Evolutionary conservation across 2,113 vertebrate species (phyloP).

Genomic region (Eidolon helvum): DNA sequence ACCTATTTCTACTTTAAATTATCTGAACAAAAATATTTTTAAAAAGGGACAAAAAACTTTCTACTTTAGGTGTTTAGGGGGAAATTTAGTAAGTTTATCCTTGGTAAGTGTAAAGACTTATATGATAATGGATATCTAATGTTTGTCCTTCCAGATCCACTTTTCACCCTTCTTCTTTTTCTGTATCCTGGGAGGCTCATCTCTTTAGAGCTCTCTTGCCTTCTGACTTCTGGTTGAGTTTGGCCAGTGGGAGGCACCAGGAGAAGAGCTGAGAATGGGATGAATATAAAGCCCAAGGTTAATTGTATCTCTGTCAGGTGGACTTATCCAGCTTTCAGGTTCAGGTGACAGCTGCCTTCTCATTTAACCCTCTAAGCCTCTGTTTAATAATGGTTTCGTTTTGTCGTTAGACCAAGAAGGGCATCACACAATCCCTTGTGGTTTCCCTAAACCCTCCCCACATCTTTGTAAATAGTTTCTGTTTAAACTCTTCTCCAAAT

Average conservation of each 20-base stretch:
- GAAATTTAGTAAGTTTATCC: not conserved
- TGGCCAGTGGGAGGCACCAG: not conserved
- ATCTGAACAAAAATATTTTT: conserved; percentile 32
- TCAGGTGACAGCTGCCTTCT: not conserved
- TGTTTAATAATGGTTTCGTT: not conserved
- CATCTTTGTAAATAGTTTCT: not conserved
- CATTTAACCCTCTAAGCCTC: not conserved
- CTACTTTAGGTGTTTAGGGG: not conserved
- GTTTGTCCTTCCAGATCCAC: not conserved
- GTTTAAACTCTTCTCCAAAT: not conserved
- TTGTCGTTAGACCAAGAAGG: not conserved
- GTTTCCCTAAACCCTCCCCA: not conserved
- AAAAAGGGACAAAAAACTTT: not conserved
- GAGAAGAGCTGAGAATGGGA: not conserved
- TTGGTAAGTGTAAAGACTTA: not conserved
- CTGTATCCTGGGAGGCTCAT: not conserved
- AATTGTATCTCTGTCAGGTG: not conserved
- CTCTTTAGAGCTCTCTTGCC: not conserved
- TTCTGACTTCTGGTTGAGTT: not conserved
- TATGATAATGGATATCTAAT: not conserved
- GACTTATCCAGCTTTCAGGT: not conserved
- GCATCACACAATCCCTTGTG: not conserved
- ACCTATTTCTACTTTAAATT: conserved; percentile 37
- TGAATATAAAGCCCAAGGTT: not conserved
- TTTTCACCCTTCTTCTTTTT: not conserved